Evolutionary conservation across 2,113 vertebrate genomes (phyloP).

Genomic region (Theristicus caerulescens): DNA sequence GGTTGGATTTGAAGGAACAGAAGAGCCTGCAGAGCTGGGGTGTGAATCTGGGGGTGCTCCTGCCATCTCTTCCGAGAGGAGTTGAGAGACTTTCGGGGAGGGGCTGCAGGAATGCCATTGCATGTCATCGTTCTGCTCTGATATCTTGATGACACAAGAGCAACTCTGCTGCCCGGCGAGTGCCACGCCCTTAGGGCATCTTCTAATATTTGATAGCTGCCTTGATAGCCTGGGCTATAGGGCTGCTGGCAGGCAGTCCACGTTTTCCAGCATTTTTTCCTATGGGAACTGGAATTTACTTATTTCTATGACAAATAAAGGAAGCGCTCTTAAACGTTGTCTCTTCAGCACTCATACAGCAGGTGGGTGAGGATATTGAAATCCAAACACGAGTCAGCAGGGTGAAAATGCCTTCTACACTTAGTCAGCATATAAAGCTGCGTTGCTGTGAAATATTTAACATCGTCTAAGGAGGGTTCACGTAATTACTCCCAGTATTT

Average conservation of each 20-base stretch:
- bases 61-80: neutral
- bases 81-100: neutral
- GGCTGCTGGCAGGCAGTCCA: neutral
- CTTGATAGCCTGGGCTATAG: neutral
- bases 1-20: neutral
- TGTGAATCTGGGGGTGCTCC: neutral
- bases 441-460: neutral
- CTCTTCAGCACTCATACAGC: neutral
- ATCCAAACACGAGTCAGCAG: neutral
- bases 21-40: neutral
- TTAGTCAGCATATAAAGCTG: neutral
- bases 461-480: neutral
- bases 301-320: neutral
- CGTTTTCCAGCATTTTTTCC: fast-evolving
- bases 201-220: neutral
- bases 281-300: neutral
- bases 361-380: neutral
- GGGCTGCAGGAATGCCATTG: neutral
- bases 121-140: neutral
- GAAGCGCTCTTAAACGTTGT: neutral
- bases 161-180: neutral
- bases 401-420: neutral
- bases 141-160: neutral
- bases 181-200: neutral
- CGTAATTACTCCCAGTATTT: neutral